Evolutionary conservation across 2,797 vertebrate genomes (phyloP), one percentile per base, ranked within the genome.

Genomic region (Micropoecilia bifurca): DNA sequence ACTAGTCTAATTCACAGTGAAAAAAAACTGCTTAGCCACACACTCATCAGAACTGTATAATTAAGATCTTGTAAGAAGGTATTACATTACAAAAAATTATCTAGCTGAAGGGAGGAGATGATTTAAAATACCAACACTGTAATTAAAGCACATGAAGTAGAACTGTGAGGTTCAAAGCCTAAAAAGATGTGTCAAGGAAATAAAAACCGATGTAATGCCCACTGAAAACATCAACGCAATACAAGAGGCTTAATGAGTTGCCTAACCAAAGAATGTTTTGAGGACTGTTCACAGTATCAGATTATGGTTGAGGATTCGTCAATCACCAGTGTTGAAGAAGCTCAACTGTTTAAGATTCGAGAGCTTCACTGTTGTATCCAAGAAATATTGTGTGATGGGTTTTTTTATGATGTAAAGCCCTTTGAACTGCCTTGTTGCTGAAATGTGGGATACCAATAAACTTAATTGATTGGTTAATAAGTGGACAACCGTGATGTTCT

Each of bases 211-310:
- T 72, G 75, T 30, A 57, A 73, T 55, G 81, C 69, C 57, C 16
- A 71, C 20, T 68, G 74, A 78, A 78, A 76, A 72, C n/a, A 43
- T 25, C 55, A 78, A 89, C 78, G 50, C 80, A 83, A 84, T 71
- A 75, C 39, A 83, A 50, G 6, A 74, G 72, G 73, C 50, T 87
- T 88, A 78, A 82, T 75, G 20, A 25, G 39, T 12, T 41, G 74
- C 88, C 87, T 80, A 87, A 84, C 73, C 68, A 83, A 28, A 77
- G 57, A 75, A 82, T 73, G 16, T 82, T 84, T 50, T 20, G 1
- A 68, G 75, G 80, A 86, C 28, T n/a, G 41, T 69, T 68, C 28
- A 74, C 43, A 50, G 50, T 83, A 74, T 80, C 59, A 75, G 39
- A 16, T 50, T 59, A 73, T 48, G 75, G 59, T 80, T 79, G 57